Percentiles rank a stretch among this genome's conserved stretches.
Evolutionary conservation across 2,113 vertebrate genomes (phyloP).

Genomic region (Ptyas mucosa): DNA sequence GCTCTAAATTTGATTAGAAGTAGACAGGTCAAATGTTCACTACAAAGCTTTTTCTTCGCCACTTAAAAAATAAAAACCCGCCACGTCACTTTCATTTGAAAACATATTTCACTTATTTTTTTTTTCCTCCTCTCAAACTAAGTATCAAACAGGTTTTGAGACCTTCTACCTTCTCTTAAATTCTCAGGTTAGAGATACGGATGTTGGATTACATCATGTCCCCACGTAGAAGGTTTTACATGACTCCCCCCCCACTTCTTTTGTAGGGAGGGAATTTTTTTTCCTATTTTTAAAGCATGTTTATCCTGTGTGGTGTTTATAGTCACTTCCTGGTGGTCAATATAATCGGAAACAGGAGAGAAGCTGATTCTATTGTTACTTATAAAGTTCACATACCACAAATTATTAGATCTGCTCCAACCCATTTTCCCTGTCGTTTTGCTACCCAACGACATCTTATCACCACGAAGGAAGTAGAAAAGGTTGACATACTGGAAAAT

Average conservation of each 20-base stretch:
- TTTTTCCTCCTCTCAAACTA: not conserved
- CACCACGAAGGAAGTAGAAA: not conserved
- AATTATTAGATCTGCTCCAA: not conserved
- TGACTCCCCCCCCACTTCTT: not conserved
- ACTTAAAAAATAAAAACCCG: not conserved
- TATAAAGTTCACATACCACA: not conserved
- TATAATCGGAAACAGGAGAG: not conserved
- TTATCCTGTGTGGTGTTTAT: not conserved
- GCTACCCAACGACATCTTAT: not conserved
- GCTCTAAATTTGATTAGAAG: not conserved
- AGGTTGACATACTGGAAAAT: not conserved
- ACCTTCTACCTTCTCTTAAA: not conserved
- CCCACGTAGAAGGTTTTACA: not conserved
- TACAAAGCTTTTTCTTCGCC: not conserved
- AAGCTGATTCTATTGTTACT: not conserved
- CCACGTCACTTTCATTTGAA: not conserved
- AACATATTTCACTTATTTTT: not conserved
- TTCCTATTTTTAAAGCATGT: not conserved
- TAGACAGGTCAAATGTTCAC: not conserved
- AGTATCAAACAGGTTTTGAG: not conserved
- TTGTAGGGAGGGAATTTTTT: not conserved
- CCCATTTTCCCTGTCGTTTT: not conserved
- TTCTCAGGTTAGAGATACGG: not conserved
- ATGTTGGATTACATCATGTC: not conserved
- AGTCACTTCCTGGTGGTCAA: not conserved